Evolutionary conservation across 2,797 vertebrate genomes (phyloP).

Genomic region (Harpagifer antarcticus): DNA sequence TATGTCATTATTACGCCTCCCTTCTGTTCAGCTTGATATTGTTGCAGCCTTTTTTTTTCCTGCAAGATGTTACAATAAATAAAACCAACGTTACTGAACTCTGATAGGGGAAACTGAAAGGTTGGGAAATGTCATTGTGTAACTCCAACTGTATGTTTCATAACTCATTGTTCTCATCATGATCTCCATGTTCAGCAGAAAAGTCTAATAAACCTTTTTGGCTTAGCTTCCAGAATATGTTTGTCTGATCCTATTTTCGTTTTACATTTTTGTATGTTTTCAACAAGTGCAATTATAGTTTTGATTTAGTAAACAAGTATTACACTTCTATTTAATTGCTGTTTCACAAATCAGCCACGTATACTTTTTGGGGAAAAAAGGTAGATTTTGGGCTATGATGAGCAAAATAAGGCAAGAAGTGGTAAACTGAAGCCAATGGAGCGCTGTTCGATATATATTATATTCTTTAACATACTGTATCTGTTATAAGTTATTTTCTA

Average conservation of each 20-base stretch:
- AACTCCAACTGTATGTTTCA: slow-evolving; percentile 1
- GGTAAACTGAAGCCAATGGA: background rate
- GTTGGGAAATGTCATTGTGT: background rate
- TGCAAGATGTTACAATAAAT: background rate
- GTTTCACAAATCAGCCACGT: too few species aligned
- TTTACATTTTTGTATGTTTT: background rate
- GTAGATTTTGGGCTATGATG: background rate
- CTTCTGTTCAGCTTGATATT: slow-evolving; percentile 3
- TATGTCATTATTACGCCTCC: background rate
- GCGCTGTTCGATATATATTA: too few species aligned
- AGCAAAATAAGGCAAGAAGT: background rate
- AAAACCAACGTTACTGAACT: background rate
- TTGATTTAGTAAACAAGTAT: background rate
- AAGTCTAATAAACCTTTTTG: slow-evolving; percentile 62
- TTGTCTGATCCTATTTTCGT: background rate
- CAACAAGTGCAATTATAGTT: background rate
- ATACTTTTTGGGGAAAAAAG: background rate
- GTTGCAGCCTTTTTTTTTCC: background rate
- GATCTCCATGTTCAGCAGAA: slow-evolving; percentile 27
- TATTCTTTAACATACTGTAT: too few species aligned
- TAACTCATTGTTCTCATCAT: slow-evolving; percentile 16
- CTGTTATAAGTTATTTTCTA: too few species aligned
- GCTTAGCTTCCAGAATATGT: slow-evolving; percentile 33
- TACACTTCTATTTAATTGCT: background rate
- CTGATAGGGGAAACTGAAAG: background rate